These are phyloP conservation scores for Cydia pomonella DNA, from an alignment of 1,140 invertebrate genomes.

Conservation along the genomic window DNA sequence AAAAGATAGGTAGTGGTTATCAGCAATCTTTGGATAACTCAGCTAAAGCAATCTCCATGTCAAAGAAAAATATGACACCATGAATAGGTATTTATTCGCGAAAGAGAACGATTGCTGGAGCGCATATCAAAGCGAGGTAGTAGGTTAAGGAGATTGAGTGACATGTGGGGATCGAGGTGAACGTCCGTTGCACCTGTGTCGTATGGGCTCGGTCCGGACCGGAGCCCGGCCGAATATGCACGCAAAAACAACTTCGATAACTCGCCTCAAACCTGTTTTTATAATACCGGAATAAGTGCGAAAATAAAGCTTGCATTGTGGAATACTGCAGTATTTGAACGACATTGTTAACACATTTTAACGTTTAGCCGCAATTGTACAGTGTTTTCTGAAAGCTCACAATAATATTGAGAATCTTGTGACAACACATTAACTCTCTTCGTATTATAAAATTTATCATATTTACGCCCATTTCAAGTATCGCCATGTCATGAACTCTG, in stretches of 20 bases:
- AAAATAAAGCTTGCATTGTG: not conserved
- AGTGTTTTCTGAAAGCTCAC: too few species aligned
- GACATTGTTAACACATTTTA: constrained; percentile 15
- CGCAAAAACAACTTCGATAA: constrained; percentile 48
- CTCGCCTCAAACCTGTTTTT: constrained; percentile 41
- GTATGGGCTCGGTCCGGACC: constrained; percentile 52
- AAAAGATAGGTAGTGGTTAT: too few species aligned
- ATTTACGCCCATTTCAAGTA: too few species aligned
- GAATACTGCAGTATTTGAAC: constrained; percentile 1
- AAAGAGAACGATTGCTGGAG: not conserved
- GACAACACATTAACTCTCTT: not conserved
- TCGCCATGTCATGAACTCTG: not conserved
- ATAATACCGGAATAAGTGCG: constrained; percentile 7
- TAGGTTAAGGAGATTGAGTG: constrained; percentile 15
- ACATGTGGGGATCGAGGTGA: constrained; percentile 46
- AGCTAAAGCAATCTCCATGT: too few species aligned
- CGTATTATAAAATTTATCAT: too few species aligned
- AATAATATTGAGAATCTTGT: too few species aligned
- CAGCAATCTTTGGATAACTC: too few species aligned
- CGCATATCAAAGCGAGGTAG: not conserved
- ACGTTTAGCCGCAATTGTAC: not conserved
- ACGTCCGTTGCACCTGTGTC: constrained; percentile 69
- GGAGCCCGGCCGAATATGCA: constrained; percentile 63
- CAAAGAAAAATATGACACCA: too few species aligned
- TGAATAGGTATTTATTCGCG: not conserved